Percentiles rank a stretch among this genome's conserved stretches.
phyloP scores from a whole-genome alignment of 2,888 invertebrate species.

The Drosophila austrosaltans region DNA sequence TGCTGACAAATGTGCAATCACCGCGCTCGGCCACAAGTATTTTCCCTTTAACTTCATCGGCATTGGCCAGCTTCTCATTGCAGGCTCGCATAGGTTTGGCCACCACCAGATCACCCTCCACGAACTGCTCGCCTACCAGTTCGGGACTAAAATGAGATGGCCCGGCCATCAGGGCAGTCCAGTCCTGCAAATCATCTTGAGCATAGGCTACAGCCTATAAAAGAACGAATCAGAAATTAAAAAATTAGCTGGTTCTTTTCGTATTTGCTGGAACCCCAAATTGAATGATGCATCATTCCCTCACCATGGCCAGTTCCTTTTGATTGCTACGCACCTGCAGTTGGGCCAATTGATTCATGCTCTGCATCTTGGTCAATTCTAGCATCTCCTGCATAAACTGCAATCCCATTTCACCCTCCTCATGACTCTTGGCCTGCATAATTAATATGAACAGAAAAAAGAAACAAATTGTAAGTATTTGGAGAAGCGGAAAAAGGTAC shows the following conservation, averaged over 20 bases:
- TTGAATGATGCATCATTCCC: not conserved
- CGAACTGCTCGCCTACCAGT: conserved; percentile 87
- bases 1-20: conserved; percentile 96
- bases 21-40: conserved; percentile 95
- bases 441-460: conserved; percentile 16
- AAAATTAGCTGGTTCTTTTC: conserved; percentile 11
- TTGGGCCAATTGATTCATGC: conserved; percentile 81
- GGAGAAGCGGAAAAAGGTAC: not conserved
- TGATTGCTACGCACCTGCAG: conserved; percentile 77
- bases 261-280: too few relatives aligned
- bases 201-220: conserved; percentile 83
- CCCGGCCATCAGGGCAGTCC: conserved; percentile 88
- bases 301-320: not conserved
- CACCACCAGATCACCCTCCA: conserved; percentile 87
- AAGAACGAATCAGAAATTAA: conserved; percentile 16
- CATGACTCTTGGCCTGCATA: conserved; percentile 90
- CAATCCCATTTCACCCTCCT: conserved; percentile 95
- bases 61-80: conserved; percentile 85
- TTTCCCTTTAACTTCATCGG: conserved; percentile 86
- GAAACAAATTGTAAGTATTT: not conserved
- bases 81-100: conserved; percentile 89
- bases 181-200: conserved; percentile 81
- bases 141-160: conserved; percentile 96
- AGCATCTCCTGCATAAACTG: conserved; percentile 99
- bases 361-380: conserved; percentile 91